phyloP scores from a whole-genome alignment of 2,797 vertebrate species.

The Dipus sagitta region DNA sequence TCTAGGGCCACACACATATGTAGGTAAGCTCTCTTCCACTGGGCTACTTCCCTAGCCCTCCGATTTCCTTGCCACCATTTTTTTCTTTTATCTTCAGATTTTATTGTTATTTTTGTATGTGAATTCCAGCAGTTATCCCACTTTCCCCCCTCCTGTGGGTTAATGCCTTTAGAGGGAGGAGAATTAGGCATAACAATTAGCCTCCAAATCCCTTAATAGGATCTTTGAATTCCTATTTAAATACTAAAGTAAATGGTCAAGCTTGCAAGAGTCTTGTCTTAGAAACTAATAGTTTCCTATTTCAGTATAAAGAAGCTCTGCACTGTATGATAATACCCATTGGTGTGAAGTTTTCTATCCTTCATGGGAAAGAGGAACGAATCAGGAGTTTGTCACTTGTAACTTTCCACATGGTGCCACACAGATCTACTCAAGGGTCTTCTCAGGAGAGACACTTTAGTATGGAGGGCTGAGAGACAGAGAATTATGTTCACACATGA shows the following conservation, averaged over 20 bases:
- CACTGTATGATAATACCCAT: constrained; percentile 77
- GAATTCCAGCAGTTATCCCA: not conserved
- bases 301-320: constrained; percentile 74
- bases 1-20: not conserved
- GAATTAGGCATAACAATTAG: not conserved
- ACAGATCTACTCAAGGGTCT: constrained; percentile 84
- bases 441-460: constrained; percentile 76
- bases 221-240: constrained; percentile 49
- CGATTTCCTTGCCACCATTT: not conserved
- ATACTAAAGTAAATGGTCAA: constrained; percentile 46
- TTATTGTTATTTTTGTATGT: not conserved
- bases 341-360: constrained; percentile 82
- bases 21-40: not conserved
- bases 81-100: constrained; percentile 15
- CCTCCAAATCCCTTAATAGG: not conserved
- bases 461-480: constrained; percentile 80
- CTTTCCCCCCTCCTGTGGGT: not conserved
- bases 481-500: constrained; percentile 86
- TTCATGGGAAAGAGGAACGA: constrained; percentile 82
- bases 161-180: not conserved
- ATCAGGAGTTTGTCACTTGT: constrained; percentile 83
- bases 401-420: constrained; percentile 82
- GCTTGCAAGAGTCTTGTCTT: constrained; percentile 29
- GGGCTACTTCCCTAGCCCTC: too few relatives aligned
- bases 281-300: constrained; percentile 39